Percentiles rank a stretch among this genome's conserved stretches.
phyloP scores from a whole-genome alignment of 1,140 invertebrate species.

The Belonocnema kinseyi region DNA sequence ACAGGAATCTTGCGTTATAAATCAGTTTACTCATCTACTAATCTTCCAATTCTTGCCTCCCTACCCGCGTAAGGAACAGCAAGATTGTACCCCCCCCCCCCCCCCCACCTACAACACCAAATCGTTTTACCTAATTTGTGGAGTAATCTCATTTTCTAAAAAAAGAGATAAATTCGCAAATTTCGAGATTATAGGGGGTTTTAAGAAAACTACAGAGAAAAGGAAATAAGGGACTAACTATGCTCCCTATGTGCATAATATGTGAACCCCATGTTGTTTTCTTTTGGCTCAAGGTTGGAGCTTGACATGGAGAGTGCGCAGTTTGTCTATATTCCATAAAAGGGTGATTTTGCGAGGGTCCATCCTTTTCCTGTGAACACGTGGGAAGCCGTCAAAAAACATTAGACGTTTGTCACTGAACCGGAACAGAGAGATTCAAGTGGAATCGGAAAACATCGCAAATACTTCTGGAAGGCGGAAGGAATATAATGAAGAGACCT shows the following conservation, averaged over 20 bases:
- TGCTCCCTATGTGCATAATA: neutral
- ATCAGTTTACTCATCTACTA: too few relatives aligned
- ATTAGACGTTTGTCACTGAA: constrained; percentile 37
- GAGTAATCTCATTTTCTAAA: too few relatives aligned
- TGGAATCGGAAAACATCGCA: constrained; percentile 33
- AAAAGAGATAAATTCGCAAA: too few relatives aligned
- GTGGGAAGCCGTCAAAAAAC: neutral
- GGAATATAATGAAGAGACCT: constrained; percentile 36
- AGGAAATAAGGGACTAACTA: too few relatives aligned
- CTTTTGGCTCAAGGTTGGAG: neutral
- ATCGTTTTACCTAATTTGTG: too few relatives aligned
- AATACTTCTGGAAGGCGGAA: neutral
- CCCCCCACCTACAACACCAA: too few relatives aligned
- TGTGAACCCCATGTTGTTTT: constrained; percentile 33
- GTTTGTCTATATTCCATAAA: constrained; percentile 2
- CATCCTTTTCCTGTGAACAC: constrained; percentile 1
- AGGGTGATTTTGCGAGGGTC: constrained; percentile 22
- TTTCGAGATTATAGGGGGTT: too few relatives aligned
- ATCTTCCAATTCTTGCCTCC: too few relatives aligned
- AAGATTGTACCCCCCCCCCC: too few relatives aligned
- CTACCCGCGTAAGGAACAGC: too few relatives aligned
- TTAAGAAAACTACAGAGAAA: too few relatives aligned
- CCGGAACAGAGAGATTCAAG: constrained; percentile 39
- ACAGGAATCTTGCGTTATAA: too few relatives aligned
- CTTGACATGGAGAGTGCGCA: constrained; percentile 47